Conservation (phyloP, 2,888 invertebrate genomes). For the Metellina segmentata region DNA sequence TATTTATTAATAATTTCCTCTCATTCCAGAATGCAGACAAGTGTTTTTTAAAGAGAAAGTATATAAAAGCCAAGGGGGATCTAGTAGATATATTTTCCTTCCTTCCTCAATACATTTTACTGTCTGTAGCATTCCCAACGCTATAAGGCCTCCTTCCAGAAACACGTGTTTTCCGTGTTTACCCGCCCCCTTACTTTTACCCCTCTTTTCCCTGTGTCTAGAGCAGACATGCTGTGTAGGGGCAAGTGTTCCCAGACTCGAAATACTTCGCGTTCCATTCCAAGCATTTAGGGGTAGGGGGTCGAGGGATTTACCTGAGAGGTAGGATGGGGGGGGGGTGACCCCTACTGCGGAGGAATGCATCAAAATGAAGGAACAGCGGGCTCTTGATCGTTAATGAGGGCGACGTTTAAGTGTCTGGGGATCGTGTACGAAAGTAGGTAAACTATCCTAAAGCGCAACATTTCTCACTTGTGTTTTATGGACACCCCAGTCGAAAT, state of each 20-base stretch:
- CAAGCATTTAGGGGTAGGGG: slow-evolving; percentile 21
- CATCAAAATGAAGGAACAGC: neutral
- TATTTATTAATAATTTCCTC: too few relatives aligned
- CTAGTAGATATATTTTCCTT: too few relatives aligned
- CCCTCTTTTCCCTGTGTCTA: neutral
- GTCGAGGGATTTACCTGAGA: slow-evolving; percentile 26
- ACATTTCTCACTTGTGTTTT: too few relatives aligned
- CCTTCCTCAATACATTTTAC: too few relatives aligned
- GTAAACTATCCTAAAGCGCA: too few relatives aligned
- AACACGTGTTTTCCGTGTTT: neutral
- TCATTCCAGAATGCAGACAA: too few relatives aligned
- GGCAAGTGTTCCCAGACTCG: too few relatives aligned
- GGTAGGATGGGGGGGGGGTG: neutral
- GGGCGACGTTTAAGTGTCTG: neutral
- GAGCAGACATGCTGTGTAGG: neutral
- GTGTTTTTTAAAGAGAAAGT: too few relatives aligned
- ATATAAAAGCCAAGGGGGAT: too few relatives aligned
- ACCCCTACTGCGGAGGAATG: slow-evolving; percentile 26
- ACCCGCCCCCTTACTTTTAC: neutral
- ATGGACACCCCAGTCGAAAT: too few relatives aligned
- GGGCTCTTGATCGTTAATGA: slow-evolving; percentile 26
- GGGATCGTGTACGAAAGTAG: too few relatives aligned
- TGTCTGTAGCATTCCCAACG: too few relatives aligned
- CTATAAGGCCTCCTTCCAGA: neutral
- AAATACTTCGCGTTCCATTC: slow-evolving; percentile 39